Percentiles rank a stretch among this genome's conserved stretches.
These are phyloP conservation scores for Zelostemma sp. DNA, from an alignment of 1,140 invertebrate genomes.

Conservation along the genomic window DNA sequence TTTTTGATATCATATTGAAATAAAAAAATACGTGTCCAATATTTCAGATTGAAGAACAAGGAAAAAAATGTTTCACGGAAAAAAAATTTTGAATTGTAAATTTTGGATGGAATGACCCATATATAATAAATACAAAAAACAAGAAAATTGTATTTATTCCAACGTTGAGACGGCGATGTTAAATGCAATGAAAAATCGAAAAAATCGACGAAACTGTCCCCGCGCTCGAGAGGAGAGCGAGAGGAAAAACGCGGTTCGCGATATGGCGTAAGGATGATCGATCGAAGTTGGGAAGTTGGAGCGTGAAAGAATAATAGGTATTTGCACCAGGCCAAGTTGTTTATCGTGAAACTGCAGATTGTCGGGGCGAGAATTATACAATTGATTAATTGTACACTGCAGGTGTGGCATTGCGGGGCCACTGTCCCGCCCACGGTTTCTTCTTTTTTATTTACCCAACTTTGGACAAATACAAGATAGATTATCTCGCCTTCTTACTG, in stretches of 20 bases:
- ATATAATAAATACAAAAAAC: too few relatives aligned
- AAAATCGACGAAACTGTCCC: conserved; percentile 2
- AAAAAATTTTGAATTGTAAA: too few relatives aligned
- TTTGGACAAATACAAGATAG: conserved; percentile 28
- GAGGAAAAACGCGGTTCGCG: conserved; percentile 3
- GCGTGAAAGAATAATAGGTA: conserved; percentile 30
- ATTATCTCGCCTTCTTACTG: conserved; percentile 30
- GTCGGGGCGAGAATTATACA: conserved; percentile 29
- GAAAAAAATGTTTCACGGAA: too few relatives aligned
- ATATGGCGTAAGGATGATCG: conserved; percentile 33
- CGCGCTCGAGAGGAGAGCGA: neutral
- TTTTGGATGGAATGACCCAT: too few relatives aligned
- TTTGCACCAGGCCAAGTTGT: conserved; percentile 19
- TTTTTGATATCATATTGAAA: too few relatives aligned
- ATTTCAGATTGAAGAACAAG: too few relatives aligned
- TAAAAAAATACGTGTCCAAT: too few relatives aligned
- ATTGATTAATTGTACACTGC: conserved; percentile 42
- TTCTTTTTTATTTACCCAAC: conserved; percentile 16
- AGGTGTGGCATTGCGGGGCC: conserved; percentile 23
- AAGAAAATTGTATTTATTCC: too few relatives aligned
- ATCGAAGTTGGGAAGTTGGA: conserved; percentile 36
- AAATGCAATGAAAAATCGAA: neutral
- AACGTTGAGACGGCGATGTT: too few relatives aligned
- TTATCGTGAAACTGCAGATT: conserved; percentile 27
- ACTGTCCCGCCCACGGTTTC: neutral